These are phyloP conservation scores for Maccullochella peelii DNA, from an alignment of 2,113 vertebrate genomes.

Conservation along the genomic window DNA sequence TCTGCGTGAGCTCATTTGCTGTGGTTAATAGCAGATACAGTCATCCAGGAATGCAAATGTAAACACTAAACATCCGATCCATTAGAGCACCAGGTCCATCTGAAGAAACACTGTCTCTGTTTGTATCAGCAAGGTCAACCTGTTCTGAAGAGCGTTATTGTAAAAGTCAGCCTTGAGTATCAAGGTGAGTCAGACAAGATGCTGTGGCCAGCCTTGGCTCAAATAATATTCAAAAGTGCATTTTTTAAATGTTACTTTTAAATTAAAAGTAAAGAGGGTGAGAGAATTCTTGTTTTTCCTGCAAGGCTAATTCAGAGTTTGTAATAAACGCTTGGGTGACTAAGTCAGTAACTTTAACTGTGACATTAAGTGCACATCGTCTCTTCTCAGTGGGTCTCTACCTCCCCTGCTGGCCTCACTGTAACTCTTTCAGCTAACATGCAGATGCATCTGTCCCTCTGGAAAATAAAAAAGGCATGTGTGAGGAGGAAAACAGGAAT, in stretches of 20 bases:
- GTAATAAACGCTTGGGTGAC: conserved; percentile 16
- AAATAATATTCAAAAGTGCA: neutral
- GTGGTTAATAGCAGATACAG: conserved; percentile 61
- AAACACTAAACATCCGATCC: conserved; percentile 76
- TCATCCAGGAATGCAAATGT: conserved; percentile 70
- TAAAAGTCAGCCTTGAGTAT: conserved; percentile 23
- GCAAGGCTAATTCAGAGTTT: neutral
- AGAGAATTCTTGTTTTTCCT: conserved; percentile 8
- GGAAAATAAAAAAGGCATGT: conserved; percentile 36
- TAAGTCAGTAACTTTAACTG: conserved; percentile 26
- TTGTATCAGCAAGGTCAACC: conserved; percentile 35
- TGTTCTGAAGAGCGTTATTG: conserved; percentile 3
- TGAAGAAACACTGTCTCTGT: conserved; percentile 46
- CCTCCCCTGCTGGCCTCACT: conserved; percentile 39
- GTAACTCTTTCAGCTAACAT: conserved; percentile 40
- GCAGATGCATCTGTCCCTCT: conserved; percentile 43
- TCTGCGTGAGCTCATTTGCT: conserved; percentile 58
- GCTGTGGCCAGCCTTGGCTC: neutral
- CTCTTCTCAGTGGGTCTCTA: conserved; percentile 53
- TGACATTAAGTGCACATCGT: conserved; percentile 39
- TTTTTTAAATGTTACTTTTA: neutral
- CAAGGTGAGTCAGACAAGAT: conserved; percentile 13
- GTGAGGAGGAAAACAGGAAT: neutral
- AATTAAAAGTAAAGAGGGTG: neutral
- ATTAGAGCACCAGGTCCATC: conserved; percentile 54